These are phyloP conservation scores for Craniophora ligustri DNA, from an alignment of 2,888 invertebrate genomes.

Conservation along the genomic window DNA sequence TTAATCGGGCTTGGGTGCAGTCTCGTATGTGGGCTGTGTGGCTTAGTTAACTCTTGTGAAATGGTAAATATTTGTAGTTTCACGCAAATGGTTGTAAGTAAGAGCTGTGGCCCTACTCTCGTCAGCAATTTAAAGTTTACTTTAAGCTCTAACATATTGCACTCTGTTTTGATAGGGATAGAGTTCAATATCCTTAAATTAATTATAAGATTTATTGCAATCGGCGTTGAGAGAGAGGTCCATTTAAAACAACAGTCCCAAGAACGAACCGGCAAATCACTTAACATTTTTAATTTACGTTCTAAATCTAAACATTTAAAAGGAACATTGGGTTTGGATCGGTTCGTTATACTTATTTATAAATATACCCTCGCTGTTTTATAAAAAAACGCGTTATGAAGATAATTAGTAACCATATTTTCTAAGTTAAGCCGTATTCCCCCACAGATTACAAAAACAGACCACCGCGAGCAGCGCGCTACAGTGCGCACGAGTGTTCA, in stretches of 20 bases:
- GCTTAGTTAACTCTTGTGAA: constrained; percentile 9
- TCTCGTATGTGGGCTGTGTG: neutral
- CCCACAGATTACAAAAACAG: constrained; percentile 67
- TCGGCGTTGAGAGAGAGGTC: constrained; percentile 32
- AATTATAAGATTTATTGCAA: constrained; percentile 32
- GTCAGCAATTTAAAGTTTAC: constrained; percentile 5
- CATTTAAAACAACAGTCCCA: constrained; percentile 34
- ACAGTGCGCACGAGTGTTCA: constrained; percentile 5
- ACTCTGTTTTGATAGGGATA: constrained; percentile 22
- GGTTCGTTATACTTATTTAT: constrained; percentile 33
- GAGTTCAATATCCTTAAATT: constrained; percentile 19
- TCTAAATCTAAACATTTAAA: constrained; percentile 34
- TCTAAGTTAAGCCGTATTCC: constrained; percentile 61
- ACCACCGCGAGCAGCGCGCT: constrained; percentile 51
- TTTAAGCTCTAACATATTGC: constrained; percentile 3
- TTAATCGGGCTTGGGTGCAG: neutral
- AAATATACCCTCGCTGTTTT: constrained; percentile 40
- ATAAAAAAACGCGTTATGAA: constrained; percentile 53
- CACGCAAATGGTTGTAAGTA: constrained; percentile 17
- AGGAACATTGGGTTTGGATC: neutral
- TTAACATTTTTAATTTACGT: constrained; percentile 16
- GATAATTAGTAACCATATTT: constrained; percentile 52
- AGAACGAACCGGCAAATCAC: constrained; percentile 29
- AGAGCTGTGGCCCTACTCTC: constrained; percentile 7
- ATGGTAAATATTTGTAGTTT: constrained; percentile 31